phyloP scores from a whole-genome alignment of 2,888 invertebrate genomes.

The Spodoptera exigua region DNA sequence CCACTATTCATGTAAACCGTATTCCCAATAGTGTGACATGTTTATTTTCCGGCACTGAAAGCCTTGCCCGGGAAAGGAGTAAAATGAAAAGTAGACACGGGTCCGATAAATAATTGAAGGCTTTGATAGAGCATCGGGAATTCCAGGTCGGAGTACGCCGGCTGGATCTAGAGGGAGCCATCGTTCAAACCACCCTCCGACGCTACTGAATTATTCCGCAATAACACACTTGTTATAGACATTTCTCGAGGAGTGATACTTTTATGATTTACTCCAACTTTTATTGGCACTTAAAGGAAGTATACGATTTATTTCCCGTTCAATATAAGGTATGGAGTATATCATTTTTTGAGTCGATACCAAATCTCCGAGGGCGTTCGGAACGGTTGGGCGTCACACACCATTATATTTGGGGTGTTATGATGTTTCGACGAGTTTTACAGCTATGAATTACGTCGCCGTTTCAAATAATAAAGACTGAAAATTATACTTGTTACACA shows the following conservation, averaged over 20 bases:
- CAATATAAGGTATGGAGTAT: conserved; percentile 87
- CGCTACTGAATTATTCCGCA: conserved; percentile 88
- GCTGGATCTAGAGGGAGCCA: conserved; percentile 84
- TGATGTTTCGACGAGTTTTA: conserved; percentile 61
- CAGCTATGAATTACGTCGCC: conserved; percentile 52
- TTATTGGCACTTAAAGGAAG: conserved; percentile 89
- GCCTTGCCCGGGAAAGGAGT: conserved; percentile 83
- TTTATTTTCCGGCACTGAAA: conserved; percentile 81
- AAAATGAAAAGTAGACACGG: conserved; percentile 89
- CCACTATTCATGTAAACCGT: conserved; percentile 75
- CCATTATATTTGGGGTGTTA: conserved; percentile 71
- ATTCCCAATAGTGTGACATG: conserved; percentile 83
- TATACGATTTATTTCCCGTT: conserved; percentile 88
- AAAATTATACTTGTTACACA: conserved; percentile 25
- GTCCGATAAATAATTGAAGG: conserved; percentile 89
- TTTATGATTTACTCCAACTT: conserved; percentile 89
- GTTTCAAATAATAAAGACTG: conserved; percentile 54
- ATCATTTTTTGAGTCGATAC: conserved; percentile 85
- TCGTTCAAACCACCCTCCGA: conserved; percentile 84
- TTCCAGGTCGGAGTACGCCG: conserved; percentile 78
- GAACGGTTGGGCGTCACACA: conserved; percentile 78
- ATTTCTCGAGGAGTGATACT: conserved; percentile 88
- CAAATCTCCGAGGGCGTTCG: conserved; percentile 76
- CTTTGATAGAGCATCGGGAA: conserved; percentile 86
- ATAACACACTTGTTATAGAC: conserved; percentile 89